Evolutionary conservation across 1,140 invertebrate genomes (phyloP).

Genomic region (Drosophila novamexicana): DNA sequence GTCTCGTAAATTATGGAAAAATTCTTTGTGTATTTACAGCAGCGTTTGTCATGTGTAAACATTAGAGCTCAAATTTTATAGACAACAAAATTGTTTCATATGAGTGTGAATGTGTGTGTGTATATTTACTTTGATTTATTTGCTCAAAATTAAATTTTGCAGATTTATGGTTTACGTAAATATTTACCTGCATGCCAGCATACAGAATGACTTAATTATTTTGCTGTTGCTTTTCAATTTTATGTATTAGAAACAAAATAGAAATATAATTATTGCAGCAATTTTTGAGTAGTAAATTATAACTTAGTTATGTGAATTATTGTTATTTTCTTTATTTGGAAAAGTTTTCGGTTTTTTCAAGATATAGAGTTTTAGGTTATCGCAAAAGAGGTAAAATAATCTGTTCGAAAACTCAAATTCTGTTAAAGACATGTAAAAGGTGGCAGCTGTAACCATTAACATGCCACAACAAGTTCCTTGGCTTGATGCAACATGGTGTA

Average conservation of each 20-base stretch:
- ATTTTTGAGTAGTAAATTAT: too few species aligned
- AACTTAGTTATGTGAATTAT: too few species aligned
- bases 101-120: slow-evolving; percentile 18
- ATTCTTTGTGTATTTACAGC: slow-evolving; percentile 23
- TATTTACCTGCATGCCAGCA: slow-evolving; percentile 35
- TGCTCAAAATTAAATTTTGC: slow-evolving; percentile 57
- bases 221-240: neutral
- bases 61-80: slow-evolving; percentile 17
- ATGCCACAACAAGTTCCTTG: slow-evolving; percentile 9
- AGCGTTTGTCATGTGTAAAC: slow-evolving; percentile 24
- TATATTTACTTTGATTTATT: slow-evolving; percentile 47
- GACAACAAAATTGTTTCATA: neutral
- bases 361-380: too few species aligned
- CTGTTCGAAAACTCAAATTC: neutral
- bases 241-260: neutral
- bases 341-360: too few species aligned
- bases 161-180: slow-evolving; percentile 46
- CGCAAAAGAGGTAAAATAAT: too few species aligned
- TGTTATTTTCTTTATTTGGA: too few species aligned
- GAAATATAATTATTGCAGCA: neutral
- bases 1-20: slow-evolving; percentile 62
- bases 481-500: slow-evolving; percentile 35
- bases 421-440: neutral
- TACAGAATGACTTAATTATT: neutral
- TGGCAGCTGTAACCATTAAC: slow-evolving; percentile 25